Percentiles rank a stretch among this genome's conserved stretches.
These are phyloP conservation scores for Drosophila nigricruria DNA, from an alignment of 2,888 invertebrate species.

Conservation along the genomic window DNA sequence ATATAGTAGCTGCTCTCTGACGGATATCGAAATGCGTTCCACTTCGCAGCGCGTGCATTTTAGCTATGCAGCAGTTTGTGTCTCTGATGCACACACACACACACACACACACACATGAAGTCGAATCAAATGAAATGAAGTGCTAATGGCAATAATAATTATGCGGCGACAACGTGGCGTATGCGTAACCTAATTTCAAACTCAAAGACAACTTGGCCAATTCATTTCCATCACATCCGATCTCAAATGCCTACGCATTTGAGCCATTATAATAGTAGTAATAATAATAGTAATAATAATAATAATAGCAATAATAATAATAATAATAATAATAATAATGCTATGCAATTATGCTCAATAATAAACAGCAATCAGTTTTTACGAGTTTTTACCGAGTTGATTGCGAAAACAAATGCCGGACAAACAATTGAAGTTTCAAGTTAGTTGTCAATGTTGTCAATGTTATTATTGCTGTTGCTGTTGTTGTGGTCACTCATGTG, in stretches of 20 bases:
- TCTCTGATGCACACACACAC: slow-evolving; percentile 37
- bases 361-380: slow-evolving; percentile 59
- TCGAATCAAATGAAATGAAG: slow-evolving; percentile 13
- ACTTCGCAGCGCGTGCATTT: slow-evolving; percentile 84
- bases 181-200: slow-evolving; percentile 55
- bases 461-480: slow-evolving; percentile 27
- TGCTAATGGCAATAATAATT: slow-evolving; percentile 54
- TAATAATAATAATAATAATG: slow-evolving; percentile 33
- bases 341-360: slow-evolving; percentile 49
- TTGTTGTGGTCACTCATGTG: slow-evolving; percentile 62
- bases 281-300: slow-evolving; percentile 11
- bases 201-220: neutral
- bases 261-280: neutral
- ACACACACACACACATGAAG: slow-evolving; percentile 6
- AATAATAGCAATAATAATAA: slow-evolving; percentile 7
- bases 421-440: slow-evolving; percentile 45
- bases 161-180: slow-evolving; percentile 39
- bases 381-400: slow-evolving; percentile 33
- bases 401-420: slow-evolving; percentile 53
- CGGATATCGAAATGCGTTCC: slow-evolving; percentile 84
- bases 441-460: slow-evolving; percentile 44
- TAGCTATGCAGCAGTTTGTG: slow-evolving; percentile 50
- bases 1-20: slow-evolving; percentile 47
- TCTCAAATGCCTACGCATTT: neutral
- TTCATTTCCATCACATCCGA: slow-evolving; percentile 5